Evolutionary conservation across 2,797 vertebrate genomes (phyloP).

Genomic region (Bothrops alternatus): DNA sequence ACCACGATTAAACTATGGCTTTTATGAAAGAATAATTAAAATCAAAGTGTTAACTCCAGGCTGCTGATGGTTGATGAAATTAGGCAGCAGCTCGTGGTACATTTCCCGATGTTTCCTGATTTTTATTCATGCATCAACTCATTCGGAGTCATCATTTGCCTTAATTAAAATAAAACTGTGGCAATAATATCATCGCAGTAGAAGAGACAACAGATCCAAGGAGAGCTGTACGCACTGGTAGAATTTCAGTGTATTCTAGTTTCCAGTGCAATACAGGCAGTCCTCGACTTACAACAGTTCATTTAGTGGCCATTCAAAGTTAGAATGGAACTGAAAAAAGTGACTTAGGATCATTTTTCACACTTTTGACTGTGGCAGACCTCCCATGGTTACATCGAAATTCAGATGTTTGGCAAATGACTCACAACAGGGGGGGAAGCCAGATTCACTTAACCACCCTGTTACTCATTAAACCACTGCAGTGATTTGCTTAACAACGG

Average conservation of each 20-base stretch:
- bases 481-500: too few relatives aligned
- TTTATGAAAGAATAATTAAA: conserved; percentile 14
- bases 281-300: background rate
- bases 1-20: background rate
- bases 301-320: background rate
- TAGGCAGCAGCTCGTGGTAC: background rate
- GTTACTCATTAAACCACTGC: too few relatives aligned
- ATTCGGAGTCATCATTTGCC: background rate
- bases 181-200: background rate
- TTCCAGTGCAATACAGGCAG: conserved; percentile 1
- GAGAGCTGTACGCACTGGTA: background rate
- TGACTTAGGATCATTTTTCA: background rate
- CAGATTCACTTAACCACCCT: too few relatives aligned
- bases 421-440: too few relatives aligned
- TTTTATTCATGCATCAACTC: background rate
- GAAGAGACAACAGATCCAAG: background rate
- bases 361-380: background rate
- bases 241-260: background rate
- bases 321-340: background rate
- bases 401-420: background rate
- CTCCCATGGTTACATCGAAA: background rate
- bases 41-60: background rate
- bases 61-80: background rate
- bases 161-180: conserved; percentile 3
- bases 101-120: background rate